A percentile compares a stretch with the other conserved stretches of the same genome.
phyloP scores from a whole-genome alignment of 2,797 vertebrate genomes.

The Myotis myotis region DNA sequence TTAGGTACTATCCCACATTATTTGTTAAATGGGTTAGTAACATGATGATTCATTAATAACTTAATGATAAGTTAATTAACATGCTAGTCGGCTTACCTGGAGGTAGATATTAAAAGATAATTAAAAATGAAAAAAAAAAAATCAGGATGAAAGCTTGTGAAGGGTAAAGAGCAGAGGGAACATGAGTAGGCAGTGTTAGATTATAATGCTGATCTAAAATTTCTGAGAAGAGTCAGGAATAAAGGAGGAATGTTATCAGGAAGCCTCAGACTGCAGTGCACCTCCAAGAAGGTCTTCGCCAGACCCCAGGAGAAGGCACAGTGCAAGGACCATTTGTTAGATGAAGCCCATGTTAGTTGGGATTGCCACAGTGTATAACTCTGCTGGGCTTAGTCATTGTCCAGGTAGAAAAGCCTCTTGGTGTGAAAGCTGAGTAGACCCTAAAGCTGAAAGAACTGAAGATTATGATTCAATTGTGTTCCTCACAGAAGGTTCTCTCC shows the following conservation, averaged over 20 bases:
- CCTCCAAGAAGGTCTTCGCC: background rate
- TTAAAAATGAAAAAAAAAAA: background rate
- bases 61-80: background rate
- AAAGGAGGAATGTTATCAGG: background rate
- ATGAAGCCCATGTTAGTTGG: background rate
- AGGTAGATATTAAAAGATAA: background rate
- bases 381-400: background rate
- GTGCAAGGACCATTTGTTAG: background rate
- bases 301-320: background rate
- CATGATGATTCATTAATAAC: background rate
- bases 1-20: background rate
- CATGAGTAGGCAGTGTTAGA: background rate
- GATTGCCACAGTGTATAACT: background rate
- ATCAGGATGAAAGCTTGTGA: background rate
- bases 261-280: accelerated
- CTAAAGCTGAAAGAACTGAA: background rate
- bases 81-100: background rate
- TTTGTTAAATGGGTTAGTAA: background rate
- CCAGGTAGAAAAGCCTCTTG: background rate
- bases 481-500: background rate
- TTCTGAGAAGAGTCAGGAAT: background rate
- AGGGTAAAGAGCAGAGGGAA: background rate
- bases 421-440: background rate
- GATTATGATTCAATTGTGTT: background rate
- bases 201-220: background rate